phyloP scores from a whole-genome alignment of 2,797 vertebrate species.

The Serranus cabrilla region DNA sequence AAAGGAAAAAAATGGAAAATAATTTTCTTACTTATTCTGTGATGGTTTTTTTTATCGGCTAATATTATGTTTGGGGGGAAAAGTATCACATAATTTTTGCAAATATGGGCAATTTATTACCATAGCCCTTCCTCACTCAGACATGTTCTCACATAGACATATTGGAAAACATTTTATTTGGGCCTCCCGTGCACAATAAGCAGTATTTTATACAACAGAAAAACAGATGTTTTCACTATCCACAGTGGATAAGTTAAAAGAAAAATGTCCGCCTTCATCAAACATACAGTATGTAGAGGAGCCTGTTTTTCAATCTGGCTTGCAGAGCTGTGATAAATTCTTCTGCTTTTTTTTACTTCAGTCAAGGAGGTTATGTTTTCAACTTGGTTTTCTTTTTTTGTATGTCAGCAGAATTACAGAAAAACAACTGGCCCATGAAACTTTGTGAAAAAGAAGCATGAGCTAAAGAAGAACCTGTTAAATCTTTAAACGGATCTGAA shows the following conservation, averaged over 20 bases:
- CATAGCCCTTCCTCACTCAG: neutral
- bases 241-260: neutral
- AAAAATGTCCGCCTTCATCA: neutral
- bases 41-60: slow-evolving; percentile 8
- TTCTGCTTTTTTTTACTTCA: neutral
- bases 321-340: neutral
- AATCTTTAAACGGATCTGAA: too few species aligned
- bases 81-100: neutral
- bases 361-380: too few species aligned
- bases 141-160: neutral
- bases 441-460: too few species aligned
- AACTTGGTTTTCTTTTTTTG: too few species aligned
- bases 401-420: too few species aligned
- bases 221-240: neutral
- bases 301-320: neutral
- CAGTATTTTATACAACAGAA: neutral
- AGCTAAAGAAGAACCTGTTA: too few species aligned
- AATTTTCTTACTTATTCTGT: neutral
- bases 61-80: neutral
- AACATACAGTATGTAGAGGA: neutral
- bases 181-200: neutral
- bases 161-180: neutral
- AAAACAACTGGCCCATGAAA: too few species aligned
- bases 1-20: neutral
- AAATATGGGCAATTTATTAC: neutral